Evolutionary conservation across 2,797 vertebrate genomes (phyloP).

Genomic region (Hydrocynus forskahlii): DNA sequence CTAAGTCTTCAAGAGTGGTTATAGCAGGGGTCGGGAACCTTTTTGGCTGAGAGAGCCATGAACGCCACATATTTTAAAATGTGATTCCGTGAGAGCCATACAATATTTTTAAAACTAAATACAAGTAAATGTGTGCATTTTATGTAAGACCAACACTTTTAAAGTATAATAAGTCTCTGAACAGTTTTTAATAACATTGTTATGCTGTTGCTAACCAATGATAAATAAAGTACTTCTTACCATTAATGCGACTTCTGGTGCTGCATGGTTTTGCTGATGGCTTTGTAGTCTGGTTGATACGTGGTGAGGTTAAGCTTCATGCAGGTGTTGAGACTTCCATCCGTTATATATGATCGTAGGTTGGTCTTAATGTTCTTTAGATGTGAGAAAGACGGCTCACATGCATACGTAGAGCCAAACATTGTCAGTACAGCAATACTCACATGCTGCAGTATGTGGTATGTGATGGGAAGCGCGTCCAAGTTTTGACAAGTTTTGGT

Average conservation of each 20-base stretch:
- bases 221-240: background rate
- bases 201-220: too few relatives aligned
- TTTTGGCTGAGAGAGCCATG: background rate
- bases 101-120: constrained; percentile 3
- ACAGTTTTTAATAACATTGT: background rate
- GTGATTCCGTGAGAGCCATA: constrained; percentile 15
- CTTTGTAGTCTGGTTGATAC: constrained; percentile 3
- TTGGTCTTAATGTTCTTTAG: constrained; percentile 63
- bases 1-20: too few relatives aligned
- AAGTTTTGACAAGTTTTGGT: constrained; percentile 15
- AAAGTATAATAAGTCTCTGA: background rate
- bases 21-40: background rate
- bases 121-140: constrained; percentile 11
- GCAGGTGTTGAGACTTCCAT: constrained; percentile 48
- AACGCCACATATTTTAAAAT: constrained; percentile 18
- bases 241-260: constrained; percentile 1
- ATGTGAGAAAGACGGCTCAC: constrained; percentile 62
- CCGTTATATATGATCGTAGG: constrained; percentile 57
- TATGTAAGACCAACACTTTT: background rate
- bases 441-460: constrained; percentile 46
- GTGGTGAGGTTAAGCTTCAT: constrained; percentile 12
- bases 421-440: constrained; percentile 64
- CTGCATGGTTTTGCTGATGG: constrained; percentile 13
- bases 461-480: constrained; percentile 59
- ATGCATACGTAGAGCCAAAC: constrained; percentile 62